Evolutionary conservation across 2,113 vertebrate genomes (phyloP).

Genomic region (Dryoscopus gambensis): DNA sequence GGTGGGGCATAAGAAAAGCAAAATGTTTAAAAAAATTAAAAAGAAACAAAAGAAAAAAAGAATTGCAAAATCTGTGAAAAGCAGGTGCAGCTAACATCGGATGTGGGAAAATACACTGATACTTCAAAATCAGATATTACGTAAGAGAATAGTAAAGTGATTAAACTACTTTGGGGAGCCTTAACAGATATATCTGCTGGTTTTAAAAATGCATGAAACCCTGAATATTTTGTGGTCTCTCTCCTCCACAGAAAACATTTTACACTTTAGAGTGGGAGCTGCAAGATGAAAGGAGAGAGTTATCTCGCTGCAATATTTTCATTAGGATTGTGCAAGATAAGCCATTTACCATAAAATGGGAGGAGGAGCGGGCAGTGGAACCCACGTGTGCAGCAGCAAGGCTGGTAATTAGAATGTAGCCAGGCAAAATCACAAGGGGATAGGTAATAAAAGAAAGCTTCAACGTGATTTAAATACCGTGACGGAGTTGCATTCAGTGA

Average conservation of each 20-base stretch:
- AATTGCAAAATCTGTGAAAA: background rate
- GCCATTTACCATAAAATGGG: slow-evolving; percentile 24
- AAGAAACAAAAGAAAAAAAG: background rate
- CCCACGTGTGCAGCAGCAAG: slow-evolving; percentile 70
- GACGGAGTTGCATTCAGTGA: slow-evolving; percentile 78
- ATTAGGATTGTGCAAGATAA: background rate
- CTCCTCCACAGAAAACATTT: background rate
- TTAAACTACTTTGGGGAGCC: background rate
- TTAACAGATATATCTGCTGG: background rate
- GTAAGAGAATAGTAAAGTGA: background rate
- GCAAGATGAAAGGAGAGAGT: background rate
- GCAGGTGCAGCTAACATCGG: background rate
- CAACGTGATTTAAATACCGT: slow-evolving; percentile 97
- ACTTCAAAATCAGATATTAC: background rate
- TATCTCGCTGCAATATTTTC: background rate
- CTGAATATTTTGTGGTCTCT: background rate
- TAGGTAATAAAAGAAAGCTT: slow-evolving; percentile 84
- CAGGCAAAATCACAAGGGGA: slow-evolving; percentile 82
- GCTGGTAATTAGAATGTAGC: slow-evolving; percentile 83
- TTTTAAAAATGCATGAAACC: background rate
- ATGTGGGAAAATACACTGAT: background rate
- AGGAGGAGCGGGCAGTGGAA: background rate
- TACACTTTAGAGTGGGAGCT: background rate
- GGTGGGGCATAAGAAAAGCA: background rate
- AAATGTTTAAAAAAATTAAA: background rate